Conservation (phyloP, 2,113 vertebrate species). For the Nothoprocta perdicaria region DNA sequence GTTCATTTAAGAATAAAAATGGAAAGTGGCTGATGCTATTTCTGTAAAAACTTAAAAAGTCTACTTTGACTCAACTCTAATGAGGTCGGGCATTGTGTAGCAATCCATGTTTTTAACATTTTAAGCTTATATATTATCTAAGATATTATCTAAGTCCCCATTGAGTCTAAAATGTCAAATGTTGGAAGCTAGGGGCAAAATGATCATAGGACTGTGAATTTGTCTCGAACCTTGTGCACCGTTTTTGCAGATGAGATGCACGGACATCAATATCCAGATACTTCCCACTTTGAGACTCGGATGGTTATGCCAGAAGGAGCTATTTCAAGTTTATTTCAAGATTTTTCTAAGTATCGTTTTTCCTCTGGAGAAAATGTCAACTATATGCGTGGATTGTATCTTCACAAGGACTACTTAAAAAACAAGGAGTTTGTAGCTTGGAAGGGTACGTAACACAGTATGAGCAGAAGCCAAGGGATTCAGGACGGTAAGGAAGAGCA, state of each 20-base stretch:
- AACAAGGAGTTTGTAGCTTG: slow-evolving; percentile 57
- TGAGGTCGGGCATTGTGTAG: no score
- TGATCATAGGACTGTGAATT: not conserved
- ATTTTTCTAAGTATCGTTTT: slow-evolving; percentile 63
- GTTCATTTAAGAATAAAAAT: not conserved
- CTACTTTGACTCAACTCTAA: not conserved
- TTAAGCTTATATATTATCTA: not conserved
- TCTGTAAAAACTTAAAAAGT: not conserved
- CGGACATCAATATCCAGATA: not conserved
- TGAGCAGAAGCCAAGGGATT: not conserved
- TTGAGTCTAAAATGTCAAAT: not conserved
- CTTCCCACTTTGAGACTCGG: slow-evolving; percentile 1
- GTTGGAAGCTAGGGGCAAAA: not conserved
- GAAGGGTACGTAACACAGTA: slow-evolving; percentile 51
- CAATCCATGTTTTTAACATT: not conserved
- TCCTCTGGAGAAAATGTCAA: slow-evolving; percentile 46
- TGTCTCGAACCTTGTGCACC: not conserved
- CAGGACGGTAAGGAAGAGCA: not conserved
- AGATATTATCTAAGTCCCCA: not conserved
- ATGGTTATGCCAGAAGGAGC: slow-evolving; percentile 47
- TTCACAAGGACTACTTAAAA: slow-evolving; percentile 63
- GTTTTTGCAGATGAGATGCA: slow-evolving; percentile 16
- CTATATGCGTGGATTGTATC: slow-evolving; percentile 66
- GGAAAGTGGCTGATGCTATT: not conserved
- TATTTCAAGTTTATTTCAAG: slow-evolving; percentile 44